Evolutionary conservation across 2,113 vertebrate species (phyloP).

Genomic region (rat (Rattus norvegicus)): GRCr8 NC_086021.1:143844501-143845000

Average conservation of each 20-base stretch:
- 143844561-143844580: background rate
- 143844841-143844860: background rate
- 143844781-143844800: no score
- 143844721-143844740: background rate
- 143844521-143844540: no score
- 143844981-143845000: background rate
- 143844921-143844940: background rate
- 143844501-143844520: no score
- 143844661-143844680: no score
- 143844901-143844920: background rate
- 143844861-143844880: background rate
- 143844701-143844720: background rate
- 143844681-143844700: background rate
- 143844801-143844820: background rate
- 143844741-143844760: no score
- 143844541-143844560: background rate
- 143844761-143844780: background rate
- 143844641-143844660: background rate
- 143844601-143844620: background rate
- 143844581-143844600: background rate
- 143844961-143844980: background rate
- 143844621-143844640: background rate
- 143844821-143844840: background rate
- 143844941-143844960: background rate
- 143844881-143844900: background rate